phyloP scores from a whole-genome alignment of 2,888 invertebrate genomes.

The Orgyia antiqua region DNA sequence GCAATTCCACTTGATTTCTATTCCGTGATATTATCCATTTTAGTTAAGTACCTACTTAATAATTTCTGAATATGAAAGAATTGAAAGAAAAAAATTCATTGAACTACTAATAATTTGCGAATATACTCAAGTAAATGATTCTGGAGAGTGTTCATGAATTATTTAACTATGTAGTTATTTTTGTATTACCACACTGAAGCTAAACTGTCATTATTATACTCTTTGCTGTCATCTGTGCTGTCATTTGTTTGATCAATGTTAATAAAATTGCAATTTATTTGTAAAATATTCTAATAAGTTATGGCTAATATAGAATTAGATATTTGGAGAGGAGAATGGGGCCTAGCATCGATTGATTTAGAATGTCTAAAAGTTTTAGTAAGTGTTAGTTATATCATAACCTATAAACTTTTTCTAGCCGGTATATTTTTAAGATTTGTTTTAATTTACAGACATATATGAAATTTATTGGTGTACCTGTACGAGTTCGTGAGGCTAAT shows the following conservation, averaged over 20 bases:
- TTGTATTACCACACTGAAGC: too few relatives aligned
- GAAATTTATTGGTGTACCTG: slow-evolving; percentile 88
- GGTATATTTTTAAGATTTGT: slow-evolving; percentile 23
- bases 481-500: slow-evolving; percentile 81
- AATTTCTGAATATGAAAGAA: too few relatives aligned
- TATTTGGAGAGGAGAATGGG: slow-evolving; percentile 93
- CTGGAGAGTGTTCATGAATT: too few relatives aligned
- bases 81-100: too few relatives aligned
- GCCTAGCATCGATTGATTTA: slow-evolving; percentile 90
- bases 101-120: too few relatives aligned
- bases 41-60: too few relatives aligned
- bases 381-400: slow-evolving; percentile 43
- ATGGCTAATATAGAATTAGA: slow-evolving; percentile 80
- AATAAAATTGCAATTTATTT: slow-evolving; percentile 21
- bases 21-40: too few relatives aligned
- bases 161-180: too few relatives aligned
- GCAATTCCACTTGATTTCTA: too few relatives aligned
- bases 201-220: too few relatives aligned
- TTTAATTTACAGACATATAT: slow-evolving; percentile 72
- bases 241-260: slow-evolving; percentile 19
- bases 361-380: slow-evolving; percentile 90
- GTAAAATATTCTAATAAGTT: slow-evolving; percentile 15
- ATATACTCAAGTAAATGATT: too few relatives aligned
- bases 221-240: slow-evolving; percentile 3
- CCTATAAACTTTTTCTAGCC: slow-evolving; percentile 30